Percentiles rank a stretch among this genome's conserved stretches.
phyloP scores from a whole-genome alignment of 2,797 vertebrate species.

The Pipistrellus kuhlii region DNA sequence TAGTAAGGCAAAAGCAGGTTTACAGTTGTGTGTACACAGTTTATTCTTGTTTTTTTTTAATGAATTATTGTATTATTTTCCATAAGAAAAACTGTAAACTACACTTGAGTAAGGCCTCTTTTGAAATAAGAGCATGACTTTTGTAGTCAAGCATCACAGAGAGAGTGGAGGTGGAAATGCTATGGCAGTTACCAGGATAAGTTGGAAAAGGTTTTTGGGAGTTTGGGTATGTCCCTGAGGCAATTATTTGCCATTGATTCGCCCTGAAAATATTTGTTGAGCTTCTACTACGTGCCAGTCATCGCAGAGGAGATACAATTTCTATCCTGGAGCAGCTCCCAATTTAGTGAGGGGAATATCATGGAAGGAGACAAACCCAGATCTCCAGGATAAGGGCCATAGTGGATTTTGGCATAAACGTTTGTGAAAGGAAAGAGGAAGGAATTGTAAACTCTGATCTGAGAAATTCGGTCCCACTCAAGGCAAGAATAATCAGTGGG shows the following conservation, averaged over 20 bases:
- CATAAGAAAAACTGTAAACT: not conserved
- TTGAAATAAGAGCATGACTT: not conserved
- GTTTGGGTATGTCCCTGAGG: not conserved
- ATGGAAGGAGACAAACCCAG: not conserved
- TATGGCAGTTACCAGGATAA: not conserved
- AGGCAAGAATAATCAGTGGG: not conserved
- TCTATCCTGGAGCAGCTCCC: not conserved
- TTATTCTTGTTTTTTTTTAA: not conserved
- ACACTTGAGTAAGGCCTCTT: not conserved
- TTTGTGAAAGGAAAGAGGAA: not conserved
- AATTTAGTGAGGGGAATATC: not conserved
- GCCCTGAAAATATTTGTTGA: slow-evolving; percentile 9
- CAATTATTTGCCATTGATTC: not conserved
- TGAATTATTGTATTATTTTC: not conserved
- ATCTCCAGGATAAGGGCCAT: not conserved
- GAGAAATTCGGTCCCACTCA: not conserved
- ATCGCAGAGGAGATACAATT: not conserved
- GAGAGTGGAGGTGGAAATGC: not conserved
- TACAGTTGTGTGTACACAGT: not conserved
- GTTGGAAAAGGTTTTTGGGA: not conserved
- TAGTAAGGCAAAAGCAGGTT: not conserved
- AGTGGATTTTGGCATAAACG: not conserved
- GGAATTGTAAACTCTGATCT: not conserved
- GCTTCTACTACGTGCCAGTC: not conserved
- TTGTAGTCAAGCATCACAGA: not conserved